A percentile compares a stretch with the other conserved stretches of the same genome.
Evolutionary conservation across 2,888 invertebrate species (phyloP).

Genomic region (Hemicrepidius hirtus): DNA sequence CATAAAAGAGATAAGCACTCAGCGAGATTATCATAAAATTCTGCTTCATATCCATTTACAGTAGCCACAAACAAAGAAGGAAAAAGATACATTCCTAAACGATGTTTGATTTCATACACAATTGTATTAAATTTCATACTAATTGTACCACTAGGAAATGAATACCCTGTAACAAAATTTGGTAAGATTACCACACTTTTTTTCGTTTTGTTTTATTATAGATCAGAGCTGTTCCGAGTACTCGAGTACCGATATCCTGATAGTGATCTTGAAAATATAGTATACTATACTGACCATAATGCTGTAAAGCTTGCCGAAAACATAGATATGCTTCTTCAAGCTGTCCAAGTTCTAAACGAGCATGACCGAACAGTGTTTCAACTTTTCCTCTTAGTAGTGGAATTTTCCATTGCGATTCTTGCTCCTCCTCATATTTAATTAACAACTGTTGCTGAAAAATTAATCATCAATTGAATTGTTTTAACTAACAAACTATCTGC

Average conservation of each 20-base stretch:
- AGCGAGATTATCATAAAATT: constrained; percentile 72
- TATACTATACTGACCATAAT: constrained; percentile 63
- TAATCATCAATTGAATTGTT: neutral
- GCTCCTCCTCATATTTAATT: constrained; percentile 46
- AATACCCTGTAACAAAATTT: constrained; percentile 57
- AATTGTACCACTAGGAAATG: constrained; percentile 67
- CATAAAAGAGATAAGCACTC: constrained; percentile 71
- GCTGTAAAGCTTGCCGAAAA: constrained; percentile 68
- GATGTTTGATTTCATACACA: constrained; percentile 64
- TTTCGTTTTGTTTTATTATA: constrained; percentile 13
- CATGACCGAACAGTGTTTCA: constrained; percentile 70
- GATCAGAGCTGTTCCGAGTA: no score
- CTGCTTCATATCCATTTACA: constrained; percentile 66
- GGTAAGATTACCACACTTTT: neutral
- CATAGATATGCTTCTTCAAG: constrained; percentile 67
- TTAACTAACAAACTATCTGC: no score
- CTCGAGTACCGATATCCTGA: neutral
- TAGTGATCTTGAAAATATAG: neutral
- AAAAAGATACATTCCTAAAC: constrained; percentile 64
- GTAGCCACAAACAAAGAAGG: constrained; percentile 60
- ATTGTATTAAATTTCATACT: constrained; percentile 61
- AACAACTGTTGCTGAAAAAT: constrained; percentile 8
- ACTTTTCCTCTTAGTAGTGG: constrained; percentile 71
- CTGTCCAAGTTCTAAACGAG: constrained; percentile 70
- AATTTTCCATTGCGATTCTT: constrained; percentile 67